These are phyloP conservation scores for Semicossyphus pulcher DNA, from an alignment of 2,113 vertebrate genomes.

Conservation along the genomic window DNA sequence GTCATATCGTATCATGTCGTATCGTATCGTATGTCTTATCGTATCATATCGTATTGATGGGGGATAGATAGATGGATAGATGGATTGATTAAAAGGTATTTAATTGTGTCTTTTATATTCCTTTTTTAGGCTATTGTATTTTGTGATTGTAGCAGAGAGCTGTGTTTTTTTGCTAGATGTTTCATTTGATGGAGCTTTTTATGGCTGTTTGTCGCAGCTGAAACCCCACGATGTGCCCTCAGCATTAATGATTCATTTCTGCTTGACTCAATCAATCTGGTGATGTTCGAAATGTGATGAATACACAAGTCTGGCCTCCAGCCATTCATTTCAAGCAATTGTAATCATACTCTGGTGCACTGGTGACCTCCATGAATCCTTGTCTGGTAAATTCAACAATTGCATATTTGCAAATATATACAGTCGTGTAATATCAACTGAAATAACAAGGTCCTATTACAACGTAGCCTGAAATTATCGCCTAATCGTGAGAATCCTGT, in stretches of 20 bases:
- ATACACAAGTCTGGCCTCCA: background rate
- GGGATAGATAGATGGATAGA: too few species aligned
- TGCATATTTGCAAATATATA: background rate
- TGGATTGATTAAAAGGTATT: too few species aligned
- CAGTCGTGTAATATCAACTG: background rate
- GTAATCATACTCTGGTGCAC: background rate
- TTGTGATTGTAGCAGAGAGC: background rate
- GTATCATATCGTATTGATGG: too few species aligned
- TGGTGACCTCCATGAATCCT: background rate
- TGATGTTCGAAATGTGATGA: slow-evolving; percentile 6
- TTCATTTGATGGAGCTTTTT: too few species aligned
- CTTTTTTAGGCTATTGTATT: background rate
- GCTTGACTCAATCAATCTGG: slow-evolving; percentile 23
- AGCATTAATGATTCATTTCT: slow-evolving; percentile 25
- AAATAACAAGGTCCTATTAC: background rate
- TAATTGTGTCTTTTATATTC: background rate
- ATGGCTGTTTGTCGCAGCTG: background rate
- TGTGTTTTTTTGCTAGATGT: too few species aligned
- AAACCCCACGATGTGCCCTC: slow-evolving; percentile 3
- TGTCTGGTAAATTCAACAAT: background rate
- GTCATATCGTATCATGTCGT: too few species aligned
- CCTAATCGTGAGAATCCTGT: background rate
- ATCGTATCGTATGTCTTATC: too few species aligned
- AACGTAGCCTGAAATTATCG: too few species aligned
- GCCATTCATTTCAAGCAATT: background rate